phyloP scores from a whole-genome alignment of 2,797 vertebrate species.

The Rhinogobio ventralis region DNA sequence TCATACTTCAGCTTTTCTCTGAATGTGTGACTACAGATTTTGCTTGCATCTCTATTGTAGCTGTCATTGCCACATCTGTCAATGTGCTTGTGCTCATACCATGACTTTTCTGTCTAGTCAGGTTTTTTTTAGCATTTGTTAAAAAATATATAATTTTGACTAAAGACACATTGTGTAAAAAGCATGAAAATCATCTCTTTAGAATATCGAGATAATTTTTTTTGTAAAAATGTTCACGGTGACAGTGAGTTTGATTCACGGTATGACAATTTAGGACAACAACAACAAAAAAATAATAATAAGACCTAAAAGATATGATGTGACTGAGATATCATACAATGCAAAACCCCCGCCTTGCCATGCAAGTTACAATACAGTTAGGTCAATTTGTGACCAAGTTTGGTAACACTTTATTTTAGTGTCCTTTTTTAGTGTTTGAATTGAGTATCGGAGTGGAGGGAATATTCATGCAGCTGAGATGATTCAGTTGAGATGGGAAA shows the following conservation, averaged over 20 bases:
- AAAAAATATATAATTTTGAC: neutral
- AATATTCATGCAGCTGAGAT: too few relatives aligned
- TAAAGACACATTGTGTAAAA: neutral
- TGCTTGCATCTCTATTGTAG: neutral
- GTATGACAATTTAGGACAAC: neutral
- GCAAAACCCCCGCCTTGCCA: neutral
- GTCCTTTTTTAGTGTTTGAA: too few relatives aligned
- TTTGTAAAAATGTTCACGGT: neutral
- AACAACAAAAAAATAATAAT: too few relatives aligned
- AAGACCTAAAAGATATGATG: neutral
- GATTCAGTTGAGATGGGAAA: too few relatives aligned
- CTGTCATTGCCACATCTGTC: neutral
- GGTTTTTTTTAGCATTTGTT: neutral
- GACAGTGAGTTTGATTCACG: neutral
- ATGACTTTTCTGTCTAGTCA: neutral
- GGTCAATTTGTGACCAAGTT: neutral
- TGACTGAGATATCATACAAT: neutral
- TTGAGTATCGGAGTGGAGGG: too few relatives aligned
- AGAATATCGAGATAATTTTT: too few relatives aligned
- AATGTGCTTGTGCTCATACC: neutral
- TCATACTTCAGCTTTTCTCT: neutral
- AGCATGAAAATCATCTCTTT: neutral
- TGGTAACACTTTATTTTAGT: too few relatives aligned
- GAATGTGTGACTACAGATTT: conserved; percentile 1
- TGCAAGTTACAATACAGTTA: neutral